These are phyloP conservation scores for Urocynchramus pylzowi DNA, from an alignment of 2,113 vertebrate genomes.

Conservation along the genomic window DNA sequence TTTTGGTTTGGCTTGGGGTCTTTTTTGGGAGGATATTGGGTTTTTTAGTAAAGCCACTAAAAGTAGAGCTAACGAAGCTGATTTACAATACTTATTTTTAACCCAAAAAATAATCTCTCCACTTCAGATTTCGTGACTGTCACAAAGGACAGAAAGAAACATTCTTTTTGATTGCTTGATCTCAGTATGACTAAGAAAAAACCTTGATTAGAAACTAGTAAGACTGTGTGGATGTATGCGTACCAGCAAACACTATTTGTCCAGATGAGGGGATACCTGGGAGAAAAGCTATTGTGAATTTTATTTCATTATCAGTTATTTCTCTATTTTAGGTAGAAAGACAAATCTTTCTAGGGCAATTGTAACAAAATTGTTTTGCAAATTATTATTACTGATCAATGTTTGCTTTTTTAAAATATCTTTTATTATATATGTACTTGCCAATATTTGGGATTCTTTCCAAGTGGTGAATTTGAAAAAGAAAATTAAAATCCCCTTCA, in stretches of 20 bases:
- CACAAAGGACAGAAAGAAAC: conserved; percentile 32
- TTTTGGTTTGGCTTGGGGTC: not conserved
- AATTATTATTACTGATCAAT: not conserved
- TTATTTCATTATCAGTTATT: not conserved
- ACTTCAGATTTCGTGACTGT: not conserved
- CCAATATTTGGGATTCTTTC: not conserved
- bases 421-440: not conserved
- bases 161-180: not conserved
- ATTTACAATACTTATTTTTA: conserved; percentile 49
- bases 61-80: not conserved
- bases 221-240: not conserved
- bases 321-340: not conserved
- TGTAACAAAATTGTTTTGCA: not conserved
- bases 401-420: not conserved
- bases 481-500: not conserved
- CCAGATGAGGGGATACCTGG: not conserved
- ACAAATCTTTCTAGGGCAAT: not conserved
- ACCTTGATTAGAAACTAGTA: not conserved
- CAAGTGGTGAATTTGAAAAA: not conserved
- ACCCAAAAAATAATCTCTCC: conserved; percentile 11
- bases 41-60: not conserved
- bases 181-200: not conserved
- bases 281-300: not conserved
- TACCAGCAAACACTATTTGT: not conserved
- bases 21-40: accelerated